phyloP scores from a whole-genome alignment of 1,140 invertebrate genomes.

The Chrysomallon squamiferum region DNA sequence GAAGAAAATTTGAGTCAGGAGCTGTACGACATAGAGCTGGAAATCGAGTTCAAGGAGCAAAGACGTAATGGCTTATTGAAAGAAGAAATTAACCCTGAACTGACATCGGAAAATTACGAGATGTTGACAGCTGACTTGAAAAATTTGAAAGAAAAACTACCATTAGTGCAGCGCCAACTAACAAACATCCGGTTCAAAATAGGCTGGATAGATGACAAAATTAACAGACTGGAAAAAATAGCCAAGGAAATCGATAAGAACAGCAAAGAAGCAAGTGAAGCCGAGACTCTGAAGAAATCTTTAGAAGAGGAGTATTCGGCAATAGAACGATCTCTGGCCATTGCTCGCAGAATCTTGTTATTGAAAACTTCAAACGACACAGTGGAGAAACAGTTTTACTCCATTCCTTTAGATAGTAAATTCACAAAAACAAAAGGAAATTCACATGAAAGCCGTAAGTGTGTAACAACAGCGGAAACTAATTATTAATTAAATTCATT shows the following conservation, averaged over 20 bases:
- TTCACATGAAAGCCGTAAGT: constrained; percentile 5
- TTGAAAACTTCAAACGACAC: constrained; percentile 40
- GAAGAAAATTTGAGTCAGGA: constrained; percentile 32
- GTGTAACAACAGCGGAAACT: no score
- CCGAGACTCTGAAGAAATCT: constrained; percentile 16
- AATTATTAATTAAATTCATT: no score
- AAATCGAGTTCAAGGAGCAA: constrained; percentile 43
- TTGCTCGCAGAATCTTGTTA: constrained; percentile 32
- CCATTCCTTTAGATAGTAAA: constrained; percentile 31
- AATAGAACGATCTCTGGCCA: constrained; percentile 26
- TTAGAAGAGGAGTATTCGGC: constrained; percentile 28
- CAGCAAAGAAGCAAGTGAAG: constrained; percentile 19
- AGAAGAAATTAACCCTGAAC: constrained; percentile 15
- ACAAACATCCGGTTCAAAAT: constrained; percentile 24
- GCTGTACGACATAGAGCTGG: constrained; percentile 35
- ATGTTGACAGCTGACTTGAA: constrained; percentile 34
- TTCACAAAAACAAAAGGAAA: constrained; percentile 13
- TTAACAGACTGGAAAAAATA: constrained; percentile 13
- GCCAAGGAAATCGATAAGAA: constrained; percentile 19
- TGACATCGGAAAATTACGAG: constrained; percentile 29
- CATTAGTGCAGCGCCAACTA: constrained; percentile 27
- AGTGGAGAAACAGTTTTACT: constrained; percentile 45
- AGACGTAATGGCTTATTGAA: constrained; percentile 26
- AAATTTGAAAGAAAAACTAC: constrained; percentile 30
- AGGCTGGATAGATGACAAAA: constrained; percentile 32